Conservation (phyloP, 2,113 vertebrate species). For the Zonotrichia leucophrys region DNA sequence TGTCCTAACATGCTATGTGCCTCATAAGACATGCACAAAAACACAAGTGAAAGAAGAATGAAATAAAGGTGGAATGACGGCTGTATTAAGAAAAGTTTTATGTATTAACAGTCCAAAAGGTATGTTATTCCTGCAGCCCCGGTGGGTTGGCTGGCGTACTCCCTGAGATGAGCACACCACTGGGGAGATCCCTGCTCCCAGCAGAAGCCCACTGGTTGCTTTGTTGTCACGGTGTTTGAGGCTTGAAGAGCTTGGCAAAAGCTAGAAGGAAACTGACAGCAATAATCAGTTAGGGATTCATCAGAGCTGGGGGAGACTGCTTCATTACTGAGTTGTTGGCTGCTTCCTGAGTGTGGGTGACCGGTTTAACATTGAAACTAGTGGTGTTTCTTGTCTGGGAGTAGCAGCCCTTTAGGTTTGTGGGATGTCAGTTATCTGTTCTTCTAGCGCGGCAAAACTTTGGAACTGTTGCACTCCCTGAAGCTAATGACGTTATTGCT, state of each 20-base stretch:
- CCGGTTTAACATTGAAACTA: not conserved
- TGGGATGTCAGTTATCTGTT: not conserved
- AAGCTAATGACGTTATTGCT: not conserved
- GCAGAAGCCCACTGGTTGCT: not conserved
- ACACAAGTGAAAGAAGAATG: not conserved
- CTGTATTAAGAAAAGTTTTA: not conserved
- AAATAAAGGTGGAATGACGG: not conserved
- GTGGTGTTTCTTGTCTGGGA: not conserved
- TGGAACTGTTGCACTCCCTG: not conserved
- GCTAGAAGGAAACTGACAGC: not conserved
- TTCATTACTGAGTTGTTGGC: not conserved
- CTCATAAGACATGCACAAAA: not conserved
- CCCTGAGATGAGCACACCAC: not conserved
- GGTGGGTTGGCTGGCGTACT: rapidly evolving
- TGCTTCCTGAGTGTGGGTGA: not conserved
- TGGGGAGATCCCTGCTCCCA: not conserved
- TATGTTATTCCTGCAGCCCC: not conserved
- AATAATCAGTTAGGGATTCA: not conserved
- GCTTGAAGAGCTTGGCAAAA: not conserved
- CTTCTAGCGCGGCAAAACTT: not conserved
- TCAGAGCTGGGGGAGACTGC: not conserved
- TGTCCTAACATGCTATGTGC: not conserved
- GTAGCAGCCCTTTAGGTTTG: not conserved
- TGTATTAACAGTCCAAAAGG: not conserved
- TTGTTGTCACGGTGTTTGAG: not conserved